A percentile compares a stretch with the other conserved stretches of the same genome.
Conservation (phyloP, 1,140 invertebrate genomes). For the Drosophila ercepeae region DNA sequence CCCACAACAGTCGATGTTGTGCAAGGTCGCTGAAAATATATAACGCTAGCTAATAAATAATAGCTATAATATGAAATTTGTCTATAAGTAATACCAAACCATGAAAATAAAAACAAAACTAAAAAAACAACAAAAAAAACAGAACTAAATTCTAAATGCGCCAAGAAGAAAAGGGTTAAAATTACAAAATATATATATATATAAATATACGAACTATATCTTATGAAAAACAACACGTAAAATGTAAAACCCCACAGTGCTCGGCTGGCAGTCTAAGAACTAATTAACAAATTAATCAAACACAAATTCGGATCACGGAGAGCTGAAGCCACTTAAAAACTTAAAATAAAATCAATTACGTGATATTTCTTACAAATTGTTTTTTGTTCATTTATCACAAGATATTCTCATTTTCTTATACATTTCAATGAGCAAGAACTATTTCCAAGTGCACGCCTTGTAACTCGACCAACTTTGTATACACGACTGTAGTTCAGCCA, state of each 20-base stretch:
- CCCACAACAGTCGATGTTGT: conserved; percentile 47
- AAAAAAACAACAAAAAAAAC: conserved; percentile 21
- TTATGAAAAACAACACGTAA: conserved; percentile 55
- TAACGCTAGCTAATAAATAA: conserved; percentile 79
- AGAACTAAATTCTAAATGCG: conserved; percentile 55
- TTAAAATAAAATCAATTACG: conserved; percentile 79
- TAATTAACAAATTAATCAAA: conserved; percentile 32
- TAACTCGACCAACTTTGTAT: conserved; percentile 64
- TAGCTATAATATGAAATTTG: conserved; percentile 82
- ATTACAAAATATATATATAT: conserved; percentile 33
- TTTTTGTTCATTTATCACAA: conserved; percentile 48
- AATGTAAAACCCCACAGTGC: conserved; percentile 52
- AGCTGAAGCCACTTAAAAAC: conserved; percentile 52
- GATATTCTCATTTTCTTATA: not conserved
- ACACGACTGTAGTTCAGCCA: conserved; percentile 21
- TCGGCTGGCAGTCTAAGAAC: conserved; percentile 22
- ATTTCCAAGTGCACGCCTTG: conserved; percentile 45
- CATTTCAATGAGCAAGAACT: not conserved
- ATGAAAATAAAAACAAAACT: conserved; percentile 43
- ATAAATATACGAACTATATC: conserved; percentile 36
- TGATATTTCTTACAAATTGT: conserved; percentile 78
- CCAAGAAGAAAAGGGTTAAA: conserved; percentile 55
- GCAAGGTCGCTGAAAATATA: conserved; percentile 63
- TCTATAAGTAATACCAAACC: conserved; percentile 80
- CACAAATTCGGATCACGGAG: conserved; percentile 45